These are phyloP conservation scores for Sesia apiformis DNA, from an alignment of 2,888 invertebrate genomes.

Conservation along the genomic window DNA sequence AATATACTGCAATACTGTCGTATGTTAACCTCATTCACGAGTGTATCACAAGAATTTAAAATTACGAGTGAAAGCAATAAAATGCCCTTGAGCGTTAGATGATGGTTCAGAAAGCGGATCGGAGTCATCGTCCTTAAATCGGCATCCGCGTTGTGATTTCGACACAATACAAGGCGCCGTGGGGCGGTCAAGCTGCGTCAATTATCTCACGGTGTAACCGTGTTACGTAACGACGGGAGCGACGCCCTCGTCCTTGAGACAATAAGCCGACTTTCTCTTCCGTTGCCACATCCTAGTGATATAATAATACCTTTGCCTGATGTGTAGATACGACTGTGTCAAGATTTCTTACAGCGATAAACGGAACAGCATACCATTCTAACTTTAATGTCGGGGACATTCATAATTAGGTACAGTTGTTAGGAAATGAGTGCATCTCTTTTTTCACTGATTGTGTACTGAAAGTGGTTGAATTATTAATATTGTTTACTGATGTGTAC, in stretches of 20 bases:
- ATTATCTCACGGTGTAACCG: slow-evolving; percentile 34
- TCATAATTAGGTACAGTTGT: neutral
- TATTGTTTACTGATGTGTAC: too few species aligned
- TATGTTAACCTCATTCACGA: too few species aligned
- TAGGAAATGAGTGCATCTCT: neutral
- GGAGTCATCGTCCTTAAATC: slow-evolving; percentile 58
- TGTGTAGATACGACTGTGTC: slow-evolving; percentile 9
- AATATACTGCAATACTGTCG: too few species aligned
- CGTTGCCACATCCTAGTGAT: slow-evolving; percentile 13
- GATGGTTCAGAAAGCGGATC: slow-evolving; percentile 23
- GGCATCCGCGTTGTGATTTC: slow-evolving; percentile 46
- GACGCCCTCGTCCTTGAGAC: slow-evolving; percentile 66
- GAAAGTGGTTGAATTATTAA: too few species aligned
- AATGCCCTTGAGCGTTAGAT: slow-evolving; percentile 18
- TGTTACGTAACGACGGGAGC: slow-evolving; percentile 50
- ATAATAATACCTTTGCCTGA: slow-evolving; percentile 3
- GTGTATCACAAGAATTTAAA: neutral
- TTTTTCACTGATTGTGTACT: too few species aligned
- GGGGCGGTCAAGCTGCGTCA: slow-evolving; percentile 12
- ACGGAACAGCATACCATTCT: slow-evolving; percentile 5
- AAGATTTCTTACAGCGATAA: slow-evolving; percentile 29
- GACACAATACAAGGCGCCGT: slow-evolving; percentile 21
- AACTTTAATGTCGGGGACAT: neutral
- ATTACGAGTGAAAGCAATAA: slow-evolving; percentile 32
- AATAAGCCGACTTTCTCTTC: slow-evolving; percentile 60